Conservation (phyloP, 2,113 vertebrate genomes). For the Otolemur garnettii region DNA sequence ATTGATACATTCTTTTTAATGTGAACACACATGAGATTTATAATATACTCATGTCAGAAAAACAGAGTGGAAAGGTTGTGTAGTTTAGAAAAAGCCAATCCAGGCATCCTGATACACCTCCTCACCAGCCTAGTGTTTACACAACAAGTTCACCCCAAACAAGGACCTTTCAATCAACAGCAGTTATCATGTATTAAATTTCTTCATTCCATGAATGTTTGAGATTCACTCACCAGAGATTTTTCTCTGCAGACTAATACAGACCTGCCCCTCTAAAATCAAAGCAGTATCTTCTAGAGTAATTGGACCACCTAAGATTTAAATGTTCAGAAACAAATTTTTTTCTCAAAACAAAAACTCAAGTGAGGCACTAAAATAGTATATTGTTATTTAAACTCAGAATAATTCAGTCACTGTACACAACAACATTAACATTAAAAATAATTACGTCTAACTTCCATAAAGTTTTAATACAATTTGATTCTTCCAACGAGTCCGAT, state of each 20-base stretch:
- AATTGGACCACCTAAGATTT: not conserved
- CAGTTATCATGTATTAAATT: not conserved
- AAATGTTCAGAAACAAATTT: constrained; percentile 17
- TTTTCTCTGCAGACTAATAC: not conserved
- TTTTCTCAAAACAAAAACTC: not conserved
- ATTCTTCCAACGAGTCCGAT: not conserved
- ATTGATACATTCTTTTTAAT: not conserved
- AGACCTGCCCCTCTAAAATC: not conserved
- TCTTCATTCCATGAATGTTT: not conserved
- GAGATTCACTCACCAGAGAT: not conserved
- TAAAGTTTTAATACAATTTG: constrained; percentile 29
- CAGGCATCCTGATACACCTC: not conserved
- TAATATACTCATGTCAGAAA: not conserved
- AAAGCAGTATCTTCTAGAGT: not conserved
- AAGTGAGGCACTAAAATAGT: not conserved
- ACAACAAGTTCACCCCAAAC: not conserved
- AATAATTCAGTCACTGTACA: constrained; percentile 1
- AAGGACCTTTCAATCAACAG: not conserved
- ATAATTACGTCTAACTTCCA: constrained; percentile 54
- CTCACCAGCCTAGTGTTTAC: not conserved
- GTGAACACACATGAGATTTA: not conserved
- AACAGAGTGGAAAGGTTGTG: not conserved
- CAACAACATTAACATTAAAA: constrained; percentile 49
- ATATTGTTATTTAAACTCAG: not conserved
- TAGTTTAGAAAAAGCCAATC: not conserved